Evolutionary conservation across 2,113 vertebrate genomes (phyloP).

Genomic region (Morphnarchus princeps): DNA sequence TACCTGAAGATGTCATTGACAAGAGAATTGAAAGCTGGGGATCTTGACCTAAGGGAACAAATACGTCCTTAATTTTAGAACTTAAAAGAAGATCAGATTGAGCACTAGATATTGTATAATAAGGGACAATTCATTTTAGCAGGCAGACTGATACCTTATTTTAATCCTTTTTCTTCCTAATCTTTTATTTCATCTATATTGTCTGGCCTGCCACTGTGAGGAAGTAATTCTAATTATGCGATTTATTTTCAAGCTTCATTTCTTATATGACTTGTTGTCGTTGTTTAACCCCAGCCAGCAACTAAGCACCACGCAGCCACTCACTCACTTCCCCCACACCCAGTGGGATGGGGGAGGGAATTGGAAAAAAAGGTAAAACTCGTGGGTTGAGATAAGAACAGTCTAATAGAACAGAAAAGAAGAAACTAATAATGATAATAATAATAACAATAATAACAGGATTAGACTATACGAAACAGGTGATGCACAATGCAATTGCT

Average conservation of each 20-base stretch:
- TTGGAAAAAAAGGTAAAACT: too few relatives aligned
- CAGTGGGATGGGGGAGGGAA: too few relatives aligned
- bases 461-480: too few relatives aligned
- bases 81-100: neutral
- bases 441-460: too few relatives aligned
- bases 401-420: too few relatives aligned
- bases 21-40: neutral
- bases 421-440: too few relatives aligned
- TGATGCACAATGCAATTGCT: too few relatives aligned
- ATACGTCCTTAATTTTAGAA: neutral
- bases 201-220: neutral
- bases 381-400: too few relatives aligned
- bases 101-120: neutral
- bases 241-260: neutral
- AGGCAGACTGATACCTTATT: neutral
- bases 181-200: neutral
- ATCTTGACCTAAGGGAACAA: neutral
- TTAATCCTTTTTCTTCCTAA: neutral
- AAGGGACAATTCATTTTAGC: neutral
- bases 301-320: too few relatives aligned
- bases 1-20: neutral
- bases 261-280: neutral
- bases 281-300: too few relatives aligned
- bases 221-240: neutral
- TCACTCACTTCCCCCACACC: too few relatives aligned